phyloP scores from a whole-genome alignment of 2,113 vertebrate species.

The Dicaeum eximium region DNA sequence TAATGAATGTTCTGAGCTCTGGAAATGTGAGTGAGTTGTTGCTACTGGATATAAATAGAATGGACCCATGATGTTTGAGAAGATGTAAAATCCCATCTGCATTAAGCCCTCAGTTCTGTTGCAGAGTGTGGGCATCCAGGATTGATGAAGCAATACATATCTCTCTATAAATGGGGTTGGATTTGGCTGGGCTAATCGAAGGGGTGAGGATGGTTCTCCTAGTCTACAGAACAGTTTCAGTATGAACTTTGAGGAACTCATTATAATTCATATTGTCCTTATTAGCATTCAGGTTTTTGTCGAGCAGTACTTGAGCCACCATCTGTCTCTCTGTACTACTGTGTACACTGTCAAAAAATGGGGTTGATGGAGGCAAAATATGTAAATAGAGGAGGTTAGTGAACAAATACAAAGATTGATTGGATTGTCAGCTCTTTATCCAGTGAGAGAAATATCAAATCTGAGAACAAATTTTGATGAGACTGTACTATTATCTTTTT shows the following conservation, averaged over 20 bases:
- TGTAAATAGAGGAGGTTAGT: not conserved
- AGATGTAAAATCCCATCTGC: accelerated
- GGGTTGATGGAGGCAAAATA: not conserved
- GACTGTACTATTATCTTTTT: not conserved
- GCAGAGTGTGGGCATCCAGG: not conserved
- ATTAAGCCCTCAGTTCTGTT: not conserved
- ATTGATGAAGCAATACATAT: not conserved
- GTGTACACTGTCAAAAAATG: not conserved
- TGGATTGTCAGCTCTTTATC: not conserved
- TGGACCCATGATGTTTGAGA: accelerated
- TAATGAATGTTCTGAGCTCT: not conserved
- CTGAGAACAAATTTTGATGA: not conserved
- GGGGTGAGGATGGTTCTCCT: not conserved
- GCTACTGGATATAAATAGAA: not conserved
- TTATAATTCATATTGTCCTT: not conserved
- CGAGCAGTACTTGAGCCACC: not conserved
- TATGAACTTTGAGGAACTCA: not conserved
- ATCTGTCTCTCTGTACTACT: not conserved
- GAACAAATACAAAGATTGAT: not conserved
- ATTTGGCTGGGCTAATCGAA: not conserved
- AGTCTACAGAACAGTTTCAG: not conserved
- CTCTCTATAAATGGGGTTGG: not conserved
- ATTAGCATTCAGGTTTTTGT: accelerated
- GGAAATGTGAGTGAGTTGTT: not conserved
- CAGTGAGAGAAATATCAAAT: not conserved